Base-by-base conservation (phyloP, 2,888 invertebrate genomes). In the Uloborus plumipes region DNA sequence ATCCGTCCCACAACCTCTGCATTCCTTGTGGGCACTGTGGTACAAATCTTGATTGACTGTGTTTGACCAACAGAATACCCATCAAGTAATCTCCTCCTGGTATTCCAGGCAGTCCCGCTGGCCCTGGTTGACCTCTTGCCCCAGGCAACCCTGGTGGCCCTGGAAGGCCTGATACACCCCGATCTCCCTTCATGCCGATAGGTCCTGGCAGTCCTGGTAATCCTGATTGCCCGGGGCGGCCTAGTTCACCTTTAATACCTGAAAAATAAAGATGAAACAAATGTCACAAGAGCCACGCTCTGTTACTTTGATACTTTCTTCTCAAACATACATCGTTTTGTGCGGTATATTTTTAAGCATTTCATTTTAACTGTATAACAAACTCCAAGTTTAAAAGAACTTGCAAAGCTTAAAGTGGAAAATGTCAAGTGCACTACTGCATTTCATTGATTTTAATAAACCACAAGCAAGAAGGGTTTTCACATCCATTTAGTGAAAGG, bases 1-100 rank as follows among this genome's bases (percentile, higher is more conserved):
- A 99, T 47, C 99, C 99, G 77, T 96, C 95, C 99, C 99, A 99
- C 53, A 99, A 90, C 90, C 94, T 93, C 1, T 92, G 91, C 86
- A 97, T 96, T 0, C 97, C 97, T 0, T 91, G 90, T 85, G 96
- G 95, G 89, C 99, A 99, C 31, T 91, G 90, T 0, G 98, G 98
- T 47, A 95, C 91, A 84, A 91, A 90, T 22, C 92, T 92, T 61
- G 93, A 94, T 90, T 99, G 99, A 90, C 98, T 98, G 91, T 99
- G 99, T 86, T 93, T 93, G 1, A 96, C 97, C 84, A 97, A 90
- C 49, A 96, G 90, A 85, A 94, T 95, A 82, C 98, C 98, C 49
- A 97, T 96, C 13, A 95, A 91, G 88, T 95, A 96, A 88, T 95
- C 95, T 2, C 93, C 92, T 47, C 88, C 88, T 75, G 87, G 85